Evolutionary conservation across 2,888 invertebrate species (phyloP).

Genomic region (Allygus modestus): DNA sequence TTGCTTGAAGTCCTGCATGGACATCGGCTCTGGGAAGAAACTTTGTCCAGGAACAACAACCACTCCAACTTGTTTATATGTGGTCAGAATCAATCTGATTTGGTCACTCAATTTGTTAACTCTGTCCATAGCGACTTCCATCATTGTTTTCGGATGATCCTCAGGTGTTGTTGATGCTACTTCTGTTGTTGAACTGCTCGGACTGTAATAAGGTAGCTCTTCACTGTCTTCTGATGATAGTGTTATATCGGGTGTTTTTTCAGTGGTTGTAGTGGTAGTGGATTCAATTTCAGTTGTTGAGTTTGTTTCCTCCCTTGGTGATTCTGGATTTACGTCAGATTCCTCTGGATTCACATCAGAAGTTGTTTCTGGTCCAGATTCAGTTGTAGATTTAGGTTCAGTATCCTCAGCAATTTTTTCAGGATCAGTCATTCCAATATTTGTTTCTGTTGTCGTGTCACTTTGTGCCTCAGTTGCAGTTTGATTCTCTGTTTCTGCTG

Average conservation of each 20-base stretch:
- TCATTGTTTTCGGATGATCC: background rate
- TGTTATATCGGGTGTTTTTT: background rate
- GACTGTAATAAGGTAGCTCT: slow-evolving; percentile 25
- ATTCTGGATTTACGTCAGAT: background rate
- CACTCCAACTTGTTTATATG: slow-evolving; percentile 89
- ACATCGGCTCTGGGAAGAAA: slow-evolving; percentile 86
- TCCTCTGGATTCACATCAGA: background rate
- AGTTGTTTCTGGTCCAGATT: slow-evolving; percentile 27
- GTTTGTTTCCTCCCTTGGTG: background rate
- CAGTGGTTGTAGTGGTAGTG: background rate
- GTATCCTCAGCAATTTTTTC: background rate
- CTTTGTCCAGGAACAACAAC: slow-evolving; percentile 88
- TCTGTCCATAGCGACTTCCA: slow-evolving; percentile 52
- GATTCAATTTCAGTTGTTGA: slow-evolving; percentile 15
- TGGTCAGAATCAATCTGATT: slow-evolving; percentile 83
- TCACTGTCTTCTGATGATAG: slow-evolving; percentile 11
- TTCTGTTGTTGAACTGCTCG: slow-evolving; percentile 3
- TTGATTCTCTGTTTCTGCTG: slow-evolving; percentile 1
- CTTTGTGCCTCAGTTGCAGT: slow-evolving; percentile 4
- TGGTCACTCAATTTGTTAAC: slow-evolving; percentile 83
- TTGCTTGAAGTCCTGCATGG: slow-evolving; percentile 86
- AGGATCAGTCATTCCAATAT: background rate
- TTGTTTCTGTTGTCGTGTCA: slow-evolving; percentile 22
- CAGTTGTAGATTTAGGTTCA: slow-evolving; percentile 23
- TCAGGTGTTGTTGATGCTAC: background rate